Evolutionary conservation across 1,140 invertebrate genomes (phyloP).

Genomic region (Nephila pilipes): DNA sequence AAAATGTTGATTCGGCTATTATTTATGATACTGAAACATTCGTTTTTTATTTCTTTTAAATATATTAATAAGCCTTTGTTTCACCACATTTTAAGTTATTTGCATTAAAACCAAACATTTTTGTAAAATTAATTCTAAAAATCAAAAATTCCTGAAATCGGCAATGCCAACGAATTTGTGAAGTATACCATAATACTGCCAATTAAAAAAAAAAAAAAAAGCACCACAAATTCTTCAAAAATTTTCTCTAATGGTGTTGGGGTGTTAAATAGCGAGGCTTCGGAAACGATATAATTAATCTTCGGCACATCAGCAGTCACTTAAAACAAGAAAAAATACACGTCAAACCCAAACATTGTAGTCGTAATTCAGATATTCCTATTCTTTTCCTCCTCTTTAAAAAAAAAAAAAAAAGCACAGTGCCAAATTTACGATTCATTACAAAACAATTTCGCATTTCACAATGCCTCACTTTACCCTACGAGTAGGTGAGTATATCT

Average conservation of each 20-base stretch:
- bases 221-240: not conserved
- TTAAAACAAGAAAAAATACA: not conserved
- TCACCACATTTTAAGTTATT: too few relatives aligned
- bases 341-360: not conserved
- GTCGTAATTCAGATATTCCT: not conserved
- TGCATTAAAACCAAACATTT: too few relatives aligned
- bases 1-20: too few relatives aligned
- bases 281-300: slow-evolving; percentile 16
- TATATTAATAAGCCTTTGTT: too few relatives aligned
- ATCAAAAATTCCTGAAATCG: too few relatives aligned
- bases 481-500: slow-evolving; percentile 2
- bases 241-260: not conserved
- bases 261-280: not conserved
- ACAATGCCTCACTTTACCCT: not conserved
- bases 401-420: not conserved
- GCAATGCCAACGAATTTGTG: too few relatives aligned
- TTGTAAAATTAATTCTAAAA: too few relatives aligned
- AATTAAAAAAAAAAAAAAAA: too few relatives aligned
- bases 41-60: too few relatives aligned
- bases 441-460: not conserved
- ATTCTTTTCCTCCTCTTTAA: not conserved
- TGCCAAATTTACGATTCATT: slow-evolving; percentile 20
- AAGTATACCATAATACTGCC: too few relatives aligned
- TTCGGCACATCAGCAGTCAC: not conserved
- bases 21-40: too few relatives aligned